Evolutionary conservation across 2,113 vertebrate species (phyloP).

Genomic region (Clupea harengus): DNA sequence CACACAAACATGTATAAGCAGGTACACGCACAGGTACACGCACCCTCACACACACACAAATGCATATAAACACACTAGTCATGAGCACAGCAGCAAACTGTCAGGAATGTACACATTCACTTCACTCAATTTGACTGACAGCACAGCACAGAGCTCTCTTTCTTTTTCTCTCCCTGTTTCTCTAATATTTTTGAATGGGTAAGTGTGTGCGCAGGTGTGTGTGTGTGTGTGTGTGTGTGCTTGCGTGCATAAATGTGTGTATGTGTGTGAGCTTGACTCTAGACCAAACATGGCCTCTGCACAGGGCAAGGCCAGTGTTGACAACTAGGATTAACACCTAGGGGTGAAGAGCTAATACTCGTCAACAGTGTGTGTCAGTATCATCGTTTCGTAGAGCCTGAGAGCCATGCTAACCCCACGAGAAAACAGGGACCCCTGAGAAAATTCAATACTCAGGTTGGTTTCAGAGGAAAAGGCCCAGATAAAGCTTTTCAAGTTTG

Average conservation of each 20-base stretch:
- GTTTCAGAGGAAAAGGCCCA: background rate
- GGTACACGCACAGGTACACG: background rate
- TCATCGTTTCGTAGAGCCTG: background rate
- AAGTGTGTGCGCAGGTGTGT: background rate
- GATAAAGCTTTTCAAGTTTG: background rate
- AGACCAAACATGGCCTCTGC: constrained; percentile 20
- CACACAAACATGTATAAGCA: background rate
- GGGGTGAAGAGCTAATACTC: constrained; percentile 15
- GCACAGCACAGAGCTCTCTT: background rate
- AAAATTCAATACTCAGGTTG: background rate
- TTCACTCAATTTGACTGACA: background rate
- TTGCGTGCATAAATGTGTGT: background rate
- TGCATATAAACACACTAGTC: background rate
- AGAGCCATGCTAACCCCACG: background rate
- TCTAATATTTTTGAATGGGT: background rate
- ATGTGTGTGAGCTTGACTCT: background rate
- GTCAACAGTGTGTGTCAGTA: constrained; percentile 16
- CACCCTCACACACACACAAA: background rate
- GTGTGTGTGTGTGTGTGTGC: background rate
- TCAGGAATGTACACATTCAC: background rate
- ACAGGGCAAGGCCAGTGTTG: background rate
- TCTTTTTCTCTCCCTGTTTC: background rate
- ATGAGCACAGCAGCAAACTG: background rate
- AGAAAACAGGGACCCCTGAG: background rate
- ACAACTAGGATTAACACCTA: constrained; percentile 26